Evolutionary conservation across 1,140 invertebrate species (phyloP), one percentile per base, ranked within the genome.

Genomic region (Eurosta solidaginis): DNA sequence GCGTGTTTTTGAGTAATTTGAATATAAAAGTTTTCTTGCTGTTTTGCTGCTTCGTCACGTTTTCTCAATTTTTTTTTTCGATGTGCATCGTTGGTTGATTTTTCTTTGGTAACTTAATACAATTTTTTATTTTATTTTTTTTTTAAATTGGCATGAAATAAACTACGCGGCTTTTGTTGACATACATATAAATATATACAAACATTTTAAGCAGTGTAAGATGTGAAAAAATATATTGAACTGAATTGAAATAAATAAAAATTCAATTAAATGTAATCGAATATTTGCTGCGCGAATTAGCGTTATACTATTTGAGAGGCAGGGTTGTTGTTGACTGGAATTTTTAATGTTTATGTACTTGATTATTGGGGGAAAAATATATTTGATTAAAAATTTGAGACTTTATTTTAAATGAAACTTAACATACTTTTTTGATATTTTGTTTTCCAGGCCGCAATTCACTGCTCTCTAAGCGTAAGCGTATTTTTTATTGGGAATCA

Each of bases 251-350:
- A 68, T 68, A 68, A 68, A 68, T 54, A 54, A 45, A 77, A 79
- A 79, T 79, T 79, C 78, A 79, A 79, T 79, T 79, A 79, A 79
- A 77, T 79, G 75, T 77, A 79, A 79, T 79, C 78, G 78, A 79
- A 77, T 79, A 79, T 79, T 79, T 76, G 75, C 20, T 7, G 75
- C 42, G 27, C 44, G 78, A 74, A 79, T 77, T 79, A 77, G 42
- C 36, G 5, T 25, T 20, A 20, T 22, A 17, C 17, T 40, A 12
- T 47, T 0, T 17, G 25, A 29, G 27, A 14, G 14, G 27, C 1
- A 6, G 7, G 50, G 10, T 33, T 20, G 36, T 36, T 68, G n/a
- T 29, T 68, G 59, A 68, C 22, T 40, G 4, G 59, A 42, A 40
- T 68, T 40, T 68, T 68, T 40, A 68, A 40, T 42, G 22, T 3